Percentiles rank a stretch among this genome's conserved stretches.
Evolutionary conservation across 64 coral and sea anemone genomes (phyloP).

Genomic region (Stichodactyla helianthus): DNA sequence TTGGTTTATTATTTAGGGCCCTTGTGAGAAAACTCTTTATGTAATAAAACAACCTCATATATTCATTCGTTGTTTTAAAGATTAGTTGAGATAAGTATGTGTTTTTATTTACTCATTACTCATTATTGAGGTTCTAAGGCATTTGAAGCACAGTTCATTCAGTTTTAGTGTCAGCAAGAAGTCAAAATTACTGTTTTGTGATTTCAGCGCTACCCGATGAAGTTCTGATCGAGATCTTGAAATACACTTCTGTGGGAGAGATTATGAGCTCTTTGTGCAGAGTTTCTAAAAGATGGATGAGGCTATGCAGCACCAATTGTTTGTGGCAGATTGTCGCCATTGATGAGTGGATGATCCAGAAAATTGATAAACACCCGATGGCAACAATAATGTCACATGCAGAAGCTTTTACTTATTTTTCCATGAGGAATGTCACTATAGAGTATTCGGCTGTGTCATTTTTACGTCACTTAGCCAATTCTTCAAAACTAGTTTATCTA

Average conservation of each 20-base stretch:
- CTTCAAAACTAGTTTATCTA: constrained; percentile 38
- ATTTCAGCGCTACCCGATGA: constrained; percentile 1
- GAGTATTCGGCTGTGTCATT: constrained; percentile 9
- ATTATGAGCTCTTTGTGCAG: constrained; percentile 29
- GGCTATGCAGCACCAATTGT: constrained; percentile 20
- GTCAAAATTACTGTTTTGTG: background rate
- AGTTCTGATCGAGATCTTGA: background rate
- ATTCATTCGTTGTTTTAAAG: no score
- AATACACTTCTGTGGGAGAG: constrained; percentile 22
- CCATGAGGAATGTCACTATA: constrained; percentile 23
- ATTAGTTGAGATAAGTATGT: no score
- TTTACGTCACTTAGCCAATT: constrained; percentile 34
- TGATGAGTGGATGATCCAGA: constrained; percentile 25
- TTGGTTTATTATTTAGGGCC: no score
- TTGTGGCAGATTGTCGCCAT: constrained; percentile 13
- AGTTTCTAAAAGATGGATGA: constrained; percentile 35
- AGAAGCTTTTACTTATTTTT: constrained; percentile 33
- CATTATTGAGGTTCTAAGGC: no score
- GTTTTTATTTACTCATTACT: no score
- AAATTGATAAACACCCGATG: constrained; percentile 16
- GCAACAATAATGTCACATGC: constrained; percentile 36
- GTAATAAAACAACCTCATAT: no score
- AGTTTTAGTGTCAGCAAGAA: no score
- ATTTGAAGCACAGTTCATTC: no score
- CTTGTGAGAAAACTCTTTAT: no score